Evolutionary conservation across 2,888 invertebrate genomes (phyloP).

Genomic region (Phaonia tiefii): DNA sequence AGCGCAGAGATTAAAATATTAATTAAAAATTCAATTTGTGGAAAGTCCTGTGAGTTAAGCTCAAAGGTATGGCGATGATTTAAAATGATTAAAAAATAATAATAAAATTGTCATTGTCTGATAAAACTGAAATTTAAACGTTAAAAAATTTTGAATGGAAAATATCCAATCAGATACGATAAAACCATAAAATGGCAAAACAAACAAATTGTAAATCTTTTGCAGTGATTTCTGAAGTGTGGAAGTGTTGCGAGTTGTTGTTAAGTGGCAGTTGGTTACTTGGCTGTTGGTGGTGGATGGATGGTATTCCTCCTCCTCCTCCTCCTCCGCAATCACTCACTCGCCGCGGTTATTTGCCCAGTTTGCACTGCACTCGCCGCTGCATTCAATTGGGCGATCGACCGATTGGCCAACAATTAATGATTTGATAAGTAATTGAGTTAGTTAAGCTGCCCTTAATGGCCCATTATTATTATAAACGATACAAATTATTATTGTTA

Average conservation of each 20-base stretch:
- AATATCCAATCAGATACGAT: not conserved
- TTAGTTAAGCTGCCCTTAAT: conserved; percentile 53
- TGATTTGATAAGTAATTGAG: conserved; percentile 35
- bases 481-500: not conserved
- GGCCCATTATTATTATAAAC: conserved; percentile 16
- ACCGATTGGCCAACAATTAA: not conserved
- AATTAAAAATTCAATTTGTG: not conserved
- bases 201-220: conserved; percentile 13
- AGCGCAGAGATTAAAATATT: not conserved
- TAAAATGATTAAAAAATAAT: too few relatives aligned
- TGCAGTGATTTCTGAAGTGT: not conserved
- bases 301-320: too few relatives aligned
- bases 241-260: conserved; percentile 15
- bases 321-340: too few relatives aligned
- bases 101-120: not conserved
- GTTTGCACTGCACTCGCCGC: too few relatives aligned
- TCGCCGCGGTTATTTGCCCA: too few relatives aligned
- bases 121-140: too few relatives aligned
- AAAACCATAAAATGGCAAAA: not conserved
- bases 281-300: too few relatives aligned
- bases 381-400: too few relatives aligned
- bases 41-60: conserved; percentile 57
- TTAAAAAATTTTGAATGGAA: not conserved
- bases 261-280: conserved; percentile 2
- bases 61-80: conserved; percentile 51